Percentiles rank a stretch among this genome's conserved stretches.
Conservation (phyloP, 2,113 vertebrate species). For the Hystrix cristata region DNA sequence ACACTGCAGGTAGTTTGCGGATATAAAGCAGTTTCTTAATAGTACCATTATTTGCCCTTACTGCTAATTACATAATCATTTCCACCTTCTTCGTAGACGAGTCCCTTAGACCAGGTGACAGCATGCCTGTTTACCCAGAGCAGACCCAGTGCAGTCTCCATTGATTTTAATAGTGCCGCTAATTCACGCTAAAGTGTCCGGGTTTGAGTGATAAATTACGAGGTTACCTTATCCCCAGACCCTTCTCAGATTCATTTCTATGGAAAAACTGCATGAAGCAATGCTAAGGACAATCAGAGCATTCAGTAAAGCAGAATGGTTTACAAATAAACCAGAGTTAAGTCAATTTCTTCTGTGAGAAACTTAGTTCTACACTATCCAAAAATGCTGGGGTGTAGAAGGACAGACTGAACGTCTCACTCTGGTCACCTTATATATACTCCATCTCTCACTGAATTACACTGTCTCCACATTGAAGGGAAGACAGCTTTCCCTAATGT, state of each 20-base stretch:
- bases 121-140: background rate
- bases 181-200: background rate
- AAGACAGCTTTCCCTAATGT: background rate
- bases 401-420: background rate
- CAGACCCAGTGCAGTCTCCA: background rate
- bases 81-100: background rate
- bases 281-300: background rate
- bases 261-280: background rate
- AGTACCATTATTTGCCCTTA: background rate
- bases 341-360: background rate
- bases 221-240: background rate
- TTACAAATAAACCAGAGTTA: background rate
- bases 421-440: background rate
- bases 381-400: background rate
- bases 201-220: constrained; percentile 30
- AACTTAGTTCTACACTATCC: background rate
- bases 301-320: background rate
- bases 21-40: background rate
- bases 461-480: background rate
- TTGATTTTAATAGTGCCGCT: background rate
- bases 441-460: background rate
- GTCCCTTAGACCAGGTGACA: background rate
- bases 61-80: background rate
- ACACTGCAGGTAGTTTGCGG: background rate
- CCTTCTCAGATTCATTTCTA: background rate